These are phyloP conservation scores for Drosophila colorata DNA, from an alignment of 2,888 invertebrate genomes.

Conservation along the genomic window DNA sequence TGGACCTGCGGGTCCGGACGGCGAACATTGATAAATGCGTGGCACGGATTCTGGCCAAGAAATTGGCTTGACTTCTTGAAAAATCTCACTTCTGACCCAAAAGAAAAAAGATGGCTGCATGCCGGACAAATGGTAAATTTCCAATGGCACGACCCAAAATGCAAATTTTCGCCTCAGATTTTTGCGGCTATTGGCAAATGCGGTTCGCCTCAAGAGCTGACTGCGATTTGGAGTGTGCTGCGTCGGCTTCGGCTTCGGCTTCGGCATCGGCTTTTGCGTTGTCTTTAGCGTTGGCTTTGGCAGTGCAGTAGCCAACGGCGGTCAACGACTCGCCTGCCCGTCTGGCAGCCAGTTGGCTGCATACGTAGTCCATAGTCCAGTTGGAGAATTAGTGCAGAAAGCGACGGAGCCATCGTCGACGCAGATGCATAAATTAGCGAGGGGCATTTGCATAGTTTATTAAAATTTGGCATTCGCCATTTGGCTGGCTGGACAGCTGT, in stretches of 20 bases:
- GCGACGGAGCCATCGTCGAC: constrained; percentile 1
- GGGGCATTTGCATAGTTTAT: constrained; percentile 74
- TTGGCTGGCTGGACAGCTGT: constrained; percentile 13
- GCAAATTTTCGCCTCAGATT: constrained; percentile 58
- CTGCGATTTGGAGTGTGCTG: neutral
- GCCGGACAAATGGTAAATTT: constrained; percentile 43
- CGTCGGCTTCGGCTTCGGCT: too few relatives aligned
- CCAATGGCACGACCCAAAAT: constrained; percentile 66
- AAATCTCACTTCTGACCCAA: constrained; percentile 76
- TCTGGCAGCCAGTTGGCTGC: constrained; percentile 3
- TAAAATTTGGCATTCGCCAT: constrained; percentile 59
- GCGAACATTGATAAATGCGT: constrained; percentile 45
- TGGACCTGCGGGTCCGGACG: neutral
- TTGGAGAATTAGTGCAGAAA: constrained; percentile 23
- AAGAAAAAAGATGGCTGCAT: constrained; percentile 18
- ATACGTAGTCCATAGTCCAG: constrained; percentile 13
- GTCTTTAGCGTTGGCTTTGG: neutral
- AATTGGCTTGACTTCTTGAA: constrained; percentile 32
- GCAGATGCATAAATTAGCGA: constrained; percentile 62
- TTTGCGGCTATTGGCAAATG: constrained; percentile 24
- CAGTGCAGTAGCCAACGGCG: constrained; percentile 27
- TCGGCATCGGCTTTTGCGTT: too few relatives aligned
- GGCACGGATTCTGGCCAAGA: constrained; percentile 19
- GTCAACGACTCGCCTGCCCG: constrained; percentile 27
- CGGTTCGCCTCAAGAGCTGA: constrained; percentile 14